Evolutionary conservation across 2,797 vertebrate genomes (phyloP).

Genomic region (Dallia pectoralis): DNA sequence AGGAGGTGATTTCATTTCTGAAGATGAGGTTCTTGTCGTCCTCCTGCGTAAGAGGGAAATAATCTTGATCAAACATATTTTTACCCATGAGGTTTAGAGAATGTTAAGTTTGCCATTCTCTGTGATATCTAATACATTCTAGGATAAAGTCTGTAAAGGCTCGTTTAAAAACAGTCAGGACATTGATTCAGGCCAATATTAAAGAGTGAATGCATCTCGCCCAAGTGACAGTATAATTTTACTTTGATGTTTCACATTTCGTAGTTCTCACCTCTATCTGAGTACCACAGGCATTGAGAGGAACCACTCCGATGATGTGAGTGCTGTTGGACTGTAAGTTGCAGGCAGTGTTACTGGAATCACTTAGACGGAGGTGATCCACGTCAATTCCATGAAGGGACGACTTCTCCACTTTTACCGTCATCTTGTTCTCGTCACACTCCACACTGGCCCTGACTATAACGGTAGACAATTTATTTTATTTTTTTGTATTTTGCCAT

Average conservation of each 20-base stretch:
- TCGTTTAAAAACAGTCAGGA: background rate
- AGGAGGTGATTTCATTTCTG: conserved; percentile 61
- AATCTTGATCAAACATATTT: too few species aligned
- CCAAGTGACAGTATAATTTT: background rate
- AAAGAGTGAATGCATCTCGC: background rate
- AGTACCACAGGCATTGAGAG: conserved; percentile 71
- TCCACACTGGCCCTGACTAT: conserved; percentile 54
- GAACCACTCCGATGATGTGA: conserved; percentile 56
- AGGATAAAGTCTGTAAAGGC: background rate
- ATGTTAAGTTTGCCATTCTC: too few species aligned
- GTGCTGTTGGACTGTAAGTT: conserved; percentile 62
- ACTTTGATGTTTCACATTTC: background rate
- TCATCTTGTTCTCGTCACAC: conserved; percentile 62
- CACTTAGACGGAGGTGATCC: conserved; percentile 59
- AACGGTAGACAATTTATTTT: background rate
- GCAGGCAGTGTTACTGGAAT: conserved; percentile 57
- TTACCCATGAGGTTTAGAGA: too few species aligned
- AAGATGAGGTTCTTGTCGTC: conserved; percentile 58
- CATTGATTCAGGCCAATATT: background rate
- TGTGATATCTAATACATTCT: too few species aligned
- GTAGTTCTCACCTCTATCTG: conserved; percentile 56
- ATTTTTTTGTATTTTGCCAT: background rate
- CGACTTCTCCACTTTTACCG: conserved; percentile 50
- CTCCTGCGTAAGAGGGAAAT: conserved; percentile 51
- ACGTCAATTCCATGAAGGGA: conserved; percentile 41